phyloP scores from a whole-genome alignment of 2,113 vertebrate species.

The Tamias sibiricus region DNA sequence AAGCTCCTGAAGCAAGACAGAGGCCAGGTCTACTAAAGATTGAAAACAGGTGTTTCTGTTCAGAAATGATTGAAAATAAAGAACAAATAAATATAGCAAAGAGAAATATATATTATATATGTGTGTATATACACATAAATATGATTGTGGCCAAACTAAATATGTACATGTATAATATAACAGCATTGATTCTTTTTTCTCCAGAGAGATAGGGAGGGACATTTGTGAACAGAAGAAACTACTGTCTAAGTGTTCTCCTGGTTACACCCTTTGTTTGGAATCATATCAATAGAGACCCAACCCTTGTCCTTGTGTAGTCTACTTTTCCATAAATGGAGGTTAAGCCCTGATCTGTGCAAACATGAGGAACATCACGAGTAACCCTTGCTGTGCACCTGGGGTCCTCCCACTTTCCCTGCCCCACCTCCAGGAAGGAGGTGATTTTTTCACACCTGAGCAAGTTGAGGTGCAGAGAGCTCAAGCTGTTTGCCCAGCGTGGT shows the following conservation, averaged over 20 bases:
- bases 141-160: neutral
- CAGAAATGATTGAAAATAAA: neutral
- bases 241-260: neutral
- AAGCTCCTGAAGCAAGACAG: neutral
- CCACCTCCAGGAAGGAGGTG: too few relatives aligned
- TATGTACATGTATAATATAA: neutral
- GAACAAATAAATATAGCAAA: neutral
- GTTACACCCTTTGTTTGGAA: neutral
- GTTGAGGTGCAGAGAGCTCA: too few relatives aligned
- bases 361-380: fast-evolving
- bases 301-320: neutral
- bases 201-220: neutral
- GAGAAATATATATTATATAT: too few relatives aligned
- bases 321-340: neutral
- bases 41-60: neutral
- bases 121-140: too few relatives aligned
- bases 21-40: neutral
- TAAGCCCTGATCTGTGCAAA: neutral
- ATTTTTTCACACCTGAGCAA: neutral
- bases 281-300: neutral
- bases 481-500: fast-evolving
- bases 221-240: neutral
- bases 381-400: fast-evolving
- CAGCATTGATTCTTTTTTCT: neutral
- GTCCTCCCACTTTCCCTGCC: neutral